Evolutionary conservation across 2,113 vertebrate genomes (phyloP), one percentile per base, ranked within the genome.

Genomic region (Cathartes aura): DNA sequence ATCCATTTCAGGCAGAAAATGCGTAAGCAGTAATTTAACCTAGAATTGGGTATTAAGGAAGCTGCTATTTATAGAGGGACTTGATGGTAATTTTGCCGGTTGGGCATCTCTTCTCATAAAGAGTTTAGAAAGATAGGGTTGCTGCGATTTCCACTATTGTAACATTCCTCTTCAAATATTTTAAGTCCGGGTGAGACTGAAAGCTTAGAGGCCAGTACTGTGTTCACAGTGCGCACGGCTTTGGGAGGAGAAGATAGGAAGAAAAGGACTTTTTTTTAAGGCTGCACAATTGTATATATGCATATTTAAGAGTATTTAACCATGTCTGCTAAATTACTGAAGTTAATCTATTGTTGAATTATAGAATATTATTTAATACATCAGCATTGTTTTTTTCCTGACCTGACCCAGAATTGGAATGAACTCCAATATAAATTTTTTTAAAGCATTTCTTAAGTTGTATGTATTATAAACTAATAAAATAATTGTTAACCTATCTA

Each of bases 391-490:
- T 87, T 92, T 92, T 89, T 66, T 93, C 82, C 88, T 93, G 93
- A 94, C 95, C 94, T 97, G 96, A 90, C 94, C 96, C 90, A 80
- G 87, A 82, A 68, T 75, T 95, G 87, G 50, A 96, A 98, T 94
- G 96, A 55, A 97, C 92, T 97, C 73, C 70, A 93, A 20, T 95
- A 90, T 67, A 87, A 76, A 74, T 43, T 70, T 97, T 98, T 96
- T 93, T 3, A 94, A 95, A 97, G 53, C 73, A 86, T 97, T 96
- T 97, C 91, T 85, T 94, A 96, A 96, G 90, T 86, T 97, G 95
- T 97, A 92, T 93, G 94, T 97, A 92, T 97, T 85, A 86, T 79
- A 93, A 95, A 93, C 80, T 62, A 96, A 96, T 97, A 96, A 97
- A 97, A 92, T 48, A 93, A 90, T 78, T 90, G 70, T 96, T 87